These are phyloP conservation scores for Anguilla marmorata DNA, from an alignment of 2,797 vertebrate species.

Conservation along the genomic window DNA sequence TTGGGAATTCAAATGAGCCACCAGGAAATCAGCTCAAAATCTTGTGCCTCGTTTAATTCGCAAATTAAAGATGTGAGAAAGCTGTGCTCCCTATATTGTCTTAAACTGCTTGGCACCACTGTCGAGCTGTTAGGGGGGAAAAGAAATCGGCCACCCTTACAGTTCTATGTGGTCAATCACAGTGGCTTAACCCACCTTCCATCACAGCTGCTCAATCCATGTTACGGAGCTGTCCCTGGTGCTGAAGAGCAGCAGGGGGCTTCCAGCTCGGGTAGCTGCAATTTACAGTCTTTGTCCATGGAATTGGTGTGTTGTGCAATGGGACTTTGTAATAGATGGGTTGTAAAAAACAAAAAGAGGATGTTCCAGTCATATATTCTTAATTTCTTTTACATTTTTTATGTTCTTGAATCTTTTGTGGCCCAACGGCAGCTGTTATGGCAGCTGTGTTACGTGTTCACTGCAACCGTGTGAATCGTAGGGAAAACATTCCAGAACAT, in stretches of 20 bases:
- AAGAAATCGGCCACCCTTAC: not conserved
- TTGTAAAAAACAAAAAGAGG: not conserved
- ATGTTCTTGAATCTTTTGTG: not conserved
- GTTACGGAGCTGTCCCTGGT: not conserved
- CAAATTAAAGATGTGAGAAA: not conserved
- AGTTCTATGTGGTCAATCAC: not conserved
- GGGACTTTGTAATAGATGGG: not conserved
- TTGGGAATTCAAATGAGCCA: not conserved
- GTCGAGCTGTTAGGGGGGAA: not conserved
- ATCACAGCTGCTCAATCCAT: not conserved
- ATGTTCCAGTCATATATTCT: not conserved
- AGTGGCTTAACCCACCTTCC: not conserved
- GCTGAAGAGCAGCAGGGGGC: not conserved
- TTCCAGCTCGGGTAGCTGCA: not conserved
- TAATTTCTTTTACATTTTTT: not conserved
- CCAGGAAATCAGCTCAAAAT: not conserved
- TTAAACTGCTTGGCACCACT: not conserved
- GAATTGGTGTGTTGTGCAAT: not conserved
- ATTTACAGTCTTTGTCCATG: not conserved
- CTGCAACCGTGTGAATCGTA: not conserved
- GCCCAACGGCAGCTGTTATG: constrained; percentile 13
- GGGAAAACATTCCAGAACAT: not conserved
- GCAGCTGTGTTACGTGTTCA: constrained; percentile 23
- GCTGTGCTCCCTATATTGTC: not conserved
- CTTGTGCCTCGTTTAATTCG: not conserved